Evolutionary conservation across 2,113 vertebrate species (phyloP), one percentile per base, ranked within the genome.

Genomic region (Carassius gibelio): DNA sequence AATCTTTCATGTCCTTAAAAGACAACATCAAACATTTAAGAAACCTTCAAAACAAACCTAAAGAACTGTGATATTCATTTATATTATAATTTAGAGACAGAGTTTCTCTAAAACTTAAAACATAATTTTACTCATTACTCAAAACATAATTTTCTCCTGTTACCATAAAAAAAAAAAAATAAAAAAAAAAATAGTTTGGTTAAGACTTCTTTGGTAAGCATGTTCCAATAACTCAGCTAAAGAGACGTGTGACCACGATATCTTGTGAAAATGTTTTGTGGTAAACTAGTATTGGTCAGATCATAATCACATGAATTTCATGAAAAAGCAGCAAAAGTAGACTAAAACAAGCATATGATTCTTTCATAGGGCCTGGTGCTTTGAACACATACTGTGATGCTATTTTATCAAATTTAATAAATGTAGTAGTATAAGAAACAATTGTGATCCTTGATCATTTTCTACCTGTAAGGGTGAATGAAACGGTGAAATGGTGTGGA

Each of bases 1-100:
- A 83, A 52, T 81, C 74, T 92, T 91, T 91, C 90, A 89, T 77
- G 90, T 95, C 91, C 89, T 69, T 87, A 50, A 11, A 11, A 72
- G 69, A 75, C 21, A 45, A n/a, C 72, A 75, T 75, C n/a, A 75
- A 8, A 23, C 45, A 75, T 71, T 72, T 87, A 90, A 91, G 89
- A 87, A 64, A 62, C 76, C 86, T 89, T 90, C 13, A 38, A 57
- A 66, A 66, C n/a, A 66, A 42, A 23, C 17, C 26, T 48, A 2
- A 59, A 4, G 3, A 19, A 61, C 2, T 61, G 52, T 1, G 1
- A 38, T 59, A 19, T 57, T 59, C 5, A 14, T 21, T 36, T 36
- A 55, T 17, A 55, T 6, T 55, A 55, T 55, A 55, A 14, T 13
- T 6, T 5, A 26, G 17, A 21, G 4, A 13, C n/a, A n/a, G n/a